Evolutionary conservation across 2,113 vertebrate genomes (phyloP).

Genomic region (Odontesthes bonariensis): DNA sequence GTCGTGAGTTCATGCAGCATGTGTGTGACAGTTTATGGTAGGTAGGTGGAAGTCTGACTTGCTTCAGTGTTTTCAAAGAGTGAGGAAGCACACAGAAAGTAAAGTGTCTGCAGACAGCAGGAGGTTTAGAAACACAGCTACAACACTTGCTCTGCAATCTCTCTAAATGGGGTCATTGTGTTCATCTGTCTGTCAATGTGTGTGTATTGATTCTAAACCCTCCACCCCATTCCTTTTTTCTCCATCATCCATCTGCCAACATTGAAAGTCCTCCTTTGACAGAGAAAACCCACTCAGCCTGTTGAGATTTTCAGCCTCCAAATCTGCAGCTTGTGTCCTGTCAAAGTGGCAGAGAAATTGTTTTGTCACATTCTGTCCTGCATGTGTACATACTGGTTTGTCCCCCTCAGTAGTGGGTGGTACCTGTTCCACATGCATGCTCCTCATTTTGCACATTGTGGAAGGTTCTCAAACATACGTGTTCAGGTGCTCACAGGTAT

Average conservation of each 20-base stretch:
- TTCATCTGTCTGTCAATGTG: slow-evolving; percentile 39
- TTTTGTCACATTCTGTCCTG: slow-evolving; percentile 29
- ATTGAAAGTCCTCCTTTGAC: slow-evolving; percentile 63
- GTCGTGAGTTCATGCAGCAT: slow-evolving; percentile 12
- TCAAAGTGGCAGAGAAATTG: slow-evolving; percentile 18
- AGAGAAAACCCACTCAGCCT: slow-evolving; percentile 63
- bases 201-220: slow-evolving; percentile 45
- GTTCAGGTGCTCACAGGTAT: slow-evolving; percentile 30
- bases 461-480: slow-evolving; percentile 18
- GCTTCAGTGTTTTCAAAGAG: slow-evolving; percentile 1
- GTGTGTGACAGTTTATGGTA: background rate
- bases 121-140: slow-evolving; percentile 18
- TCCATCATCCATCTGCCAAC: slow-evolving; percentile 65
- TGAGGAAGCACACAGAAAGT: background rate
- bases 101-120: slow-evolving; percentile 2
- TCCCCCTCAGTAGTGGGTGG: background rate
- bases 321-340: slow-evolving; percentile 43
- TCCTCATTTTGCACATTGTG: slow-evolving; percentile 7
- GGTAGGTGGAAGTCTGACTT: background rate
- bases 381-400: slow-evolving; percentile 24
- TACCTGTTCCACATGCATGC: slow-evolving; percentile 14
- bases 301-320: slow-evolving; percentile 48
- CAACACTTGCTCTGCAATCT: slow-evolving; percentile 57
- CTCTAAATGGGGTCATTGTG: slow-evolving; percentile 71
- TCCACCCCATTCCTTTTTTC: slow-evolving; percentile 48